phyloP scores from a whole-genome alignment of 2,797 vertebrate genomes.

The Spinibarbus caldwelli region DNA sequence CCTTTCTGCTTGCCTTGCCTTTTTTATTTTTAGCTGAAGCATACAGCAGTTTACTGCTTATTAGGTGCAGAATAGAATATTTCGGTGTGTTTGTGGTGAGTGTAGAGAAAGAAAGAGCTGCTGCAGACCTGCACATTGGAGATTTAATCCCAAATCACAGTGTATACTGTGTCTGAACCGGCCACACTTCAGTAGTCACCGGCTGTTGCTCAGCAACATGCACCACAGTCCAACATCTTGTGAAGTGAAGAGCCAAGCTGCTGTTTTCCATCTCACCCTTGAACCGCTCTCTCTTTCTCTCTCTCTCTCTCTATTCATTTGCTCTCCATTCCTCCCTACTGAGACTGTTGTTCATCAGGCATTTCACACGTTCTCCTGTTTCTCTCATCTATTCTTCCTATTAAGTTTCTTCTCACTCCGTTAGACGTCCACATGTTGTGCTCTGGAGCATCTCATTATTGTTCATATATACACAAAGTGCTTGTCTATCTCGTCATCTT shows the following conservation, averaged over 20 bases:
- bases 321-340: slow-evolving; percentile 25
- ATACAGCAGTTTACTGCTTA: background rate
- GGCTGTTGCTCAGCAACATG: slow-evolving; percentile 84
- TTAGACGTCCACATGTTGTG: slow-evolving; percentile 20
- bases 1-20: slow-evolving; percentile 9
- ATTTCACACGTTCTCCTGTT: slow-evolving; percentile 29
- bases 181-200: slow-evolving; percentile 76
- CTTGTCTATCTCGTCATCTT: background rate
- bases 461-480: slow-evolving; percentile 39
- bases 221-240: slow-evolving; percentile 79
- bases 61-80: slow-evolving; percentile 27
- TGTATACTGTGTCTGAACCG: slow-evolving; percentile 67
- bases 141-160: slow-evolving; percentile 73
- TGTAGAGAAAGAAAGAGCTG: slow-evolving; percentile 3
- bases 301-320: slow-evolving; percentile 33
- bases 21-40: background rate
- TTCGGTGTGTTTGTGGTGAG: slow-evolving; percentile 40
- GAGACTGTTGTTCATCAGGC: slow-evolving; percentile 19
- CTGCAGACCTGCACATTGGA: slow-evolving; percentile 58
- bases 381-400: slow-evolving; percentile 24
- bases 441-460: slow-evolving; percentile 39
- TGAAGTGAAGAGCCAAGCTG: slow-evolving; percentile 69
- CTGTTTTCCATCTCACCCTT: slow-evolving; percentile 63
- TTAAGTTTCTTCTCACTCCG: slow-evolving; percentile 23
- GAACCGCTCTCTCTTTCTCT: slow-evolving; percentile 65